Evolutionary conservation across 2,888 invertebrate species (phyloP).

Genomic region (Mayetiola destructor): DNA sequence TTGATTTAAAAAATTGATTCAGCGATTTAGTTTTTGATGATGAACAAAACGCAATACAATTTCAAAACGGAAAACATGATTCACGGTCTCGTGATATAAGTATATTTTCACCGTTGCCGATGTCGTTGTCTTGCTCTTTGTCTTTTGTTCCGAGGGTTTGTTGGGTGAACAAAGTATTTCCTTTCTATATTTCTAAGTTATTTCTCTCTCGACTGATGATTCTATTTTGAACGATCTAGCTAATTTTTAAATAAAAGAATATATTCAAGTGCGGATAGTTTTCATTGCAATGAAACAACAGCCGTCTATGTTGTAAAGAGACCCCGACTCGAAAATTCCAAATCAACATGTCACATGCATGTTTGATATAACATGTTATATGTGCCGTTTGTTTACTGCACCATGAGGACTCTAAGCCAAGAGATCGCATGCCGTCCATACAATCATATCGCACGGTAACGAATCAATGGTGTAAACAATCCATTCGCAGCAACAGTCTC

Average conservation of each 20-base stretch:
- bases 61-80: neutral
- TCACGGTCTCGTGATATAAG: neutral
- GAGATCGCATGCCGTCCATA: neutral
- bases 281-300: neutral
- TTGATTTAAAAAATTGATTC: slow-evolving; percentile 1
- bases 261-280: too few species aligned
- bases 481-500: neutral
- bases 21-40: too few species aligned
- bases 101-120: too few species aligned
- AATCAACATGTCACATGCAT: neutral
- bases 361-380: neutral
- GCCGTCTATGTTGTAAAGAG: neutral
- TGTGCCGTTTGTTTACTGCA: neutral
- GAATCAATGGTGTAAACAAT: too few species aligned
- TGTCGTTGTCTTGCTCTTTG: neutral
- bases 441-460: slow-evolving; percentile 6
- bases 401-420: neutral
- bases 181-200: too few species aligned
- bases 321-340: neutral
- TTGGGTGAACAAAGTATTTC: too few species aligned
- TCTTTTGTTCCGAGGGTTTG: too few species aligned
- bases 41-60: neutral
- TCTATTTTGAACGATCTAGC: too few species aligned
- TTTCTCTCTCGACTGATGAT: too few species aligned
- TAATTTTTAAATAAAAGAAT: too few species aligned